Evolutionary conservation across 2,113 vertebrate genomes (phyloP), one percentile per base, ranked within the genome.

Genomic region (Hippocampus comes): DNA sequence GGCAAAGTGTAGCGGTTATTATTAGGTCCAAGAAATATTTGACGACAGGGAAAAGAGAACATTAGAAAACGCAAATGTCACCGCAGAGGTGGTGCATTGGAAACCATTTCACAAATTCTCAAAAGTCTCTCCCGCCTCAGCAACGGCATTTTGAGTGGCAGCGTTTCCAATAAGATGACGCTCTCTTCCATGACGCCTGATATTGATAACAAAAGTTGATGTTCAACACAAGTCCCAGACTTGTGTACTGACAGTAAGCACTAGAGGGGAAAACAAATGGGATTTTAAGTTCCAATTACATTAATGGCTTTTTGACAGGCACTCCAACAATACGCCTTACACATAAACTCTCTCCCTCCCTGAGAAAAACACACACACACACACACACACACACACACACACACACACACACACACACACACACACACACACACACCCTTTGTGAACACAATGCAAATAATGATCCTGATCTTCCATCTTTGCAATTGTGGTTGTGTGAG

Each of bases 221-320:
- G 87, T 88, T 78, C 77, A 57, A 77, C 84, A 86, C 74, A 84
- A 83, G 78, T 80, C 75, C 72, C 70, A 66, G 67, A 71, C 79
- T 68, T 80, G 74, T 27, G 68, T 71, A 12, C 42, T 82, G 86
- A 87, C 85, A 80, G 86, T 84, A 78, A 82, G 83, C 83, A 82
- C 82, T 78, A 69, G 83, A 78, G 83, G 78, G 78, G 70, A 74
- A 87, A 89, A 90, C 82, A 86, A 89, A 87, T 88, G 87, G 81
- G 84, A 90, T 85, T 90, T 89, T 90, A 89, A 87, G 74, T 87
- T 82, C 84, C 88, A 90, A 89, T 91, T 91, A 91, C 77, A 89
- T 86, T 84, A 89, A 90, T 88, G 86, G 82, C 66, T 87, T 88
- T 84, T 82, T 82, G 87, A 89, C 85, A 86, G 75, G 77, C 78